phyloP scores from a whole-genome alignment of 2,113 vertebrate species.

The Ellobius talpinus region DNA sequence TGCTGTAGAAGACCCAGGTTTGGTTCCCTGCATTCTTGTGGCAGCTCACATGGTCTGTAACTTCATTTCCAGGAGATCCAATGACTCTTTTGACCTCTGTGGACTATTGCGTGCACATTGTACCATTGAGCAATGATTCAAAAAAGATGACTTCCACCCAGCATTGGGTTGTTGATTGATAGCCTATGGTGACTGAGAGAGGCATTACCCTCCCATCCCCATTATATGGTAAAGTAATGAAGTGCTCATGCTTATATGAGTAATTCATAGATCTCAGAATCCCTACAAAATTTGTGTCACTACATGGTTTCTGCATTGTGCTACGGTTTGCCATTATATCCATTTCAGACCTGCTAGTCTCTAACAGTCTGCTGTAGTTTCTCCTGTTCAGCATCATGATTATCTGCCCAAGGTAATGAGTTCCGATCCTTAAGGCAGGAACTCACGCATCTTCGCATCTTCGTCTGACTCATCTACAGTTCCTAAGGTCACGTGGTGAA shows the following conservation, averaged over 20 bases:
- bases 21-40: background rate
- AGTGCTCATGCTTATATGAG: background rate
- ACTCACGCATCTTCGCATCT: background rate
- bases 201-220: too few relatives aligned
- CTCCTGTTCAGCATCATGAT: background rate
- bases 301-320: background rate
- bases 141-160: background rate
- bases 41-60: background rate
- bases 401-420: background rate
- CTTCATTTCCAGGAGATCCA: background rate
- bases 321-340: background rate
- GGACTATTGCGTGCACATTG: background rate
- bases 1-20: background rate
- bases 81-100: background rate
- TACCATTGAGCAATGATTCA: background rate
- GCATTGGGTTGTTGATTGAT: background rate
- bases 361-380: background rate
- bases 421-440: background rate
- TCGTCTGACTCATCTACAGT: background rate
- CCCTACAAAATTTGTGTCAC: background rate
- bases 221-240: background rate
- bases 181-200: background rate
- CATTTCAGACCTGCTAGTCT: background rate
- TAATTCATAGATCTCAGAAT: background rate
- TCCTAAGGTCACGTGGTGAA: background rate